phyloP scores from a whole-genome alignment of 2,888 invertebrate genomes.

The Trachelus troglodyta region DNA sequence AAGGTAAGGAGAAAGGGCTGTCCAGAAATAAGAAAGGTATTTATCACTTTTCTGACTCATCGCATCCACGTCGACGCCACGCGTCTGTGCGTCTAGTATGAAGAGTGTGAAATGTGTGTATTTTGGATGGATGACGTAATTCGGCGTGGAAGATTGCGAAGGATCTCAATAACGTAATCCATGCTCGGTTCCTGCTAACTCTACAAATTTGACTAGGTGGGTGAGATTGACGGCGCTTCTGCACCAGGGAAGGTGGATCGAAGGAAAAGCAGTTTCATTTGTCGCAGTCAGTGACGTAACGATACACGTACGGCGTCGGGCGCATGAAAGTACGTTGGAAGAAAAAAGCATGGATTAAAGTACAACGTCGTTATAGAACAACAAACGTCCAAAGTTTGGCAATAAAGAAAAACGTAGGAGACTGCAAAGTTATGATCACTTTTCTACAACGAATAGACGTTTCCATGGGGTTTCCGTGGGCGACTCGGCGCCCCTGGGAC shows the following conservation, averaged over 20 bases:
- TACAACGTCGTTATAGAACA: conserved; percentile 9
- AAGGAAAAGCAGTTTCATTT: not conserved
- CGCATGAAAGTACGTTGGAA: not conserved
- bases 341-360: not conserved
- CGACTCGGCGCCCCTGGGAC: conserved; percentile 13
- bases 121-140: not conserved
- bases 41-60: not conserved
- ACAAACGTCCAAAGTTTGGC: not conserved
- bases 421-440: not conserved
- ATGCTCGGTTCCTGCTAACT: not conserved
- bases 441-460: conserved; percentile 1
- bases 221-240: not conserved
- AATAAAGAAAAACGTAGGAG: not conserved
- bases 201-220: too few species aligned
- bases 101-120: not conserved
- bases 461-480: conserved; percentile 17
- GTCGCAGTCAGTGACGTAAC: conserved; percentile 23
- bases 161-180: not conserved
- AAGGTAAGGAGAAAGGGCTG: too few species aligned
- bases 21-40: not conserved
- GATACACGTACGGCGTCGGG: conserved; percentile 22
- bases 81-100: not conserved
- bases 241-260: not conserved
- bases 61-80: not conserved
- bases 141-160: not conserved